Percentiles rank a stretch among this genome's conserved stretches.
phyloP scores from a whole-genome alignment of 92 coral and sea anemone species.

The Zoanthus gigantus region DNA sequence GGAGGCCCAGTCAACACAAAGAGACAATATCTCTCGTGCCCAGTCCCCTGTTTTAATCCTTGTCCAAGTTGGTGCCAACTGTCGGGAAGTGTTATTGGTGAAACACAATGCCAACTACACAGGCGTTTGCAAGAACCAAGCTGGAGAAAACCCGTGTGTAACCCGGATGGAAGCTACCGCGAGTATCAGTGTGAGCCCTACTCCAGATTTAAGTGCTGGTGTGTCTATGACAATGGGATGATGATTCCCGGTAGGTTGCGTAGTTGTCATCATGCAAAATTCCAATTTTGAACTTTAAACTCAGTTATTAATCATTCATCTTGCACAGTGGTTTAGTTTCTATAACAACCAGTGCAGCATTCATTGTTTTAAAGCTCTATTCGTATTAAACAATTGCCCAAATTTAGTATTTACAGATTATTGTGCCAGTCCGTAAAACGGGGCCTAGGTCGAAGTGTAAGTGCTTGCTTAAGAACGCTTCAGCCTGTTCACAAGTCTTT shows the following conservation, averaged over 20 bases:
- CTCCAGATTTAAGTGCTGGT: constrained; percentile 77
- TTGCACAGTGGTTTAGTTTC: no score
- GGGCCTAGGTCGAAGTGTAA: no score
- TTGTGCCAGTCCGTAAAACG: no score
- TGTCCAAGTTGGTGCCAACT: constrained; percentile 57
- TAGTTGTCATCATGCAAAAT: not conserved
- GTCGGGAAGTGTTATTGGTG: constrained; percentile 20
- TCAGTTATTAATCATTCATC: no score
- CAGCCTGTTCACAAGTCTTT: no score
- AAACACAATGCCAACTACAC: constrained; percentile 69
- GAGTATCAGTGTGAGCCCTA: constrained; percentile 83
- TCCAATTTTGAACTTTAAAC: no score
- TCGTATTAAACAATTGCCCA: no score
- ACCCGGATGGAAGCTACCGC: constrained; percentile 73
- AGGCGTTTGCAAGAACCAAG: constrained; percentile 62
- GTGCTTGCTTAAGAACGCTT: no score
- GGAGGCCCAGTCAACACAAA: constrained; percentile 30
- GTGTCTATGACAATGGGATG: constrained; percentile 83
- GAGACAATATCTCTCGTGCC: constrained; percentile 47
- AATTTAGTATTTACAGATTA: no score
- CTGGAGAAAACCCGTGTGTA: constrained; percentile 77
- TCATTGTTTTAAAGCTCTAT: no score
- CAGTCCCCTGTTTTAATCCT: constrained; percentile 72
- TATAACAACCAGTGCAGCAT: no score
- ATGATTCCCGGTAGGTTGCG: constrained; percentile 72